Percentiles rank a stretch among this genome's conserved stretches.
Conservation (phyloP, 2,888 invertebrate species). For the Scaptomyza reducta region DNA sequence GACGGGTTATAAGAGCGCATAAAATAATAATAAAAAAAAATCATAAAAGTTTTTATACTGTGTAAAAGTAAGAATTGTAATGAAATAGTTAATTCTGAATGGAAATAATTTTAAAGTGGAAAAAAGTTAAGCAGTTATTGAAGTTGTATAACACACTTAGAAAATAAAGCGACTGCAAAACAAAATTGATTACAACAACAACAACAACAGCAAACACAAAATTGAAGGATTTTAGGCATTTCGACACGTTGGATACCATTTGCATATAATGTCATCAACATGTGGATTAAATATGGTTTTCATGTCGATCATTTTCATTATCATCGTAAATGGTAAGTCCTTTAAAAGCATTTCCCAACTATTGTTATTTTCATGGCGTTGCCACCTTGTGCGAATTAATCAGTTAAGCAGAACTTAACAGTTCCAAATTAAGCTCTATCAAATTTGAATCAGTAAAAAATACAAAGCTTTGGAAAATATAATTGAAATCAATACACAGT, state of each 20-base stretch:
- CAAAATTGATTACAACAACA: conserved; percentile 13
- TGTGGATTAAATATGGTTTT: conserved; percentile 84
- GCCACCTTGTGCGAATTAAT: neutral
- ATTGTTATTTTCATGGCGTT: neutral
- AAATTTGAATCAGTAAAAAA: too few relatives aligned
- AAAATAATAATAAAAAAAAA: conserved; percentile 18
- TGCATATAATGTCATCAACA: conserved; percentile 83
- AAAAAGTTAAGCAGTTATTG: conserved; percentile 27
- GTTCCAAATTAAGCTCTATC: too few relatives aligned
- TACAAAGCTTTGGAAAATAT: too few relatives aligned
- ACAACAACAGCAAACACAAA: conserved; percentile 21
- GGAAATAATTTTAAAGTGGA: conserved; percentile 13
- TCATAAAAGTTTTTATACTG: conserved; percentile 16
- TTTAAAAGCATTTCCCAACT: neutral
- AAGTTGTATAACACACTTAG: conserved; percentile 8
- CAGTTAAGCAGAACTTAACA: neutral
- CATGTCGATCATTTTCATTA: conserved; percentile 84
- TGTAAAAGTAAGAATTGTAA: conserved; percentile 42
- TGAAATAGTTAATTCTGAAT: conserved; percentile 49
- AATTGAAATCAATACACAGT: too few relatives aligned
- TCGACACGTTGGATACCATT: conserved; percentile 66
- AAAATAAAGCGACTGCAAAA: conserved; percentile 28
- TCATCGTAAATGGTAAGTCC: conserved; percentile 84
- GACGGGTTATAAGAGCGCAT: conserved; percentile 28
- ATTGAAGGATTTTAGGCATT: conserved; percentile 43